Evolutionary conservation across 1,140 invertebrate species (phyloP).

Genomic region (Leptinotarsa texana): DNA sequence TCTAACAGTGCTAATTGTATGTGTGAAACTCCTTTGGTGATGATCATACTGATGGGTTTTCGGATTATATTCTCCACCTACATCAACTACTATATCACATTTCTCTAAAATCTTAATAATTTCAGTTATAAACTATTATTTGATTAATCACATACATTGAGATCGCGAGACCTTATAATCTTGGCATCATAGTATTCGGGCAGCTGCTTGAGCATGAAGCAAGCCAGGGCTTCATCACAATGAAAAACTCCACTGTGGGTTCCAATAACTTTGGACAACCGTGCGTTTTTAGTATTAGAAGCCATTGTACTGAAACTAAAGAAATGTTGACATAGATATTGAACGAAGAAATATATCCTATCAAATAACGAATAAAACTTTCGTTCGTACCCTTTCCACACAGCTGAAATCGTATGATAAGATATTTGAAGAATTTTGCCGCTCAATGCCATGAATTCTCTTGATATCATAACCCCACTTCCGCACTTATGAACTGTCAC

Average conservation of each 20-base stretch:
- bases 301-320: conserved; percentile 53
- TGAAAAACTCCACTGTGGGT: conserved; percentile 87
- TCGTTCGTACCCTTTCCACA: not conserved
- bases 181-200: conserved; percentile 80
- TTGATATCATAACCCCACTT: not conserved
- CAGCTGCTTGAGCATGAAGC: conserved; percentile 84
- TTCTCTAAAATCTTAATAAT: conserved; percentile 65
- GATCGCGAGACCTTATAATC: conserved; percentile 74
- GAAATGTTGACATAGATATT: not conserved
- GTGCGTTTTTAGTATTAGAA: conserved; percentile 42
- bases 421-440: not conserved
- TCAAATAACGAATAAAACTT: not conserved
- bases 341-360: not conserved
- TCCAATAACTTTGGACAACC: conserved; percentile 64
- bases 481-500: not conserved
- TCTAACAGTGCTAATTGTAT: conserved; percentile 62
- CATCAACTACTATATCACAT: conserved; percentile 96
- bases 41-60: conserved; percentile 85
- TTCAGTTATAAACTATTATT: conserved; percentile 21
- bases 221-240: conserved; percentile 94
- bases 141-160: conserved; percentile 42
- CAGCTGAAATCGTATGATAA: not conserved
- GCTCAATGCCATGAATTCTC: conserved; percentile 8
- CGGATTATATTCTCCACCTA: conserved; percentile 88
- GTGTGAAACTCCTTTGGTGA: conserved; percentile 80